Evolutionary conservation across 2,797 vertebrate species (phyloP).

Genomic region (Falco naumanni): DNA sequence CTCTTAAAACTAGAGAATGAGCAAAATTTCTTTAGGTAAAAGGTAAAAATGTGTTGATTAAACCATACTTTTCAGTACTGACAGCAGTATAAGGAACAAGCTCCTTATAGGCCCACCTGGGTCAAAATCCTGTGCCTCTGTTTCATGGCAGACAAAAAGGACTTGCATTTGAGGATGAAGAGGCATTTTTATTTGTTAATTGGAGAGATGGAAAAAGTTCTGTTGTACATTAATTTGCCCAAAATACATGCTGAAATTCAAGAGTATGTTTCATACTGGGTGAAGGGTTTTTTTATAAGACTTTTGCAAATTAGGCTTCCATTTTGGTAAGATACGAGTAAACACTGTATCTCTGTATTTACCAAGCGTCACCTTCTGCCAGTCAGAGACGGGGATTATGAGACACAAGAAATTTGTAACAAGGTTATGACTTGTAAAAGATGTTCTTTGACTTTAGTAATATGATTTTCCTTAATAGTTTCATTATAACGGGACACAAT

Average conservation of each 20-base stretch:
- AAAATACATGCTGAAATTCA: background rate
- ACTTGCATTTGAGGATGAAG: background rate
- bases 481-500: background rate
- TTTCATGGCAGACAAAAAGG: background rate
- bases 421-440: background rate
- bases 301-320: background rate
- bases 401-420: background rate
- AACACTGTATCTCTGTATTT: background rate
- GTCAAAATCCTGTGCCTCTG: background rate
- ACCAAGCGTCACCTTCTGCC: background rate
- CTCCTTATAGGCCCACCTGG: background rate
- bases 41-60: background rate
- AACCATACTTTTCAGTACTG: background rate
- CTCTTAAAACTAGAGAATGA: background rate
- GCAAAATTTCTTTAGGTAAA: background rate
- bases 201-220: background rate
- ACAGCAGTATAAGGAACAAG: background rate
- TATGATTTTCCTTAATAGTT: background rate
- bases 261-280: background rate
- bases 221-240: background rate
- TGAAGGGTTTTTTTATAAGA: background rate
- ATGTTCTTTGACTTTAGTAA: background rate
- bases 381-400: background rate
- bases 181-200: background rate
- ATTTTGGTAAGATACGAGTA: background rate